Evolutionary conservation across 92 coral and sea anemone species (phyloP), one percentile per base, ranked within the genome.

Genomic region (Palythoa heliodiscus): DNA sequence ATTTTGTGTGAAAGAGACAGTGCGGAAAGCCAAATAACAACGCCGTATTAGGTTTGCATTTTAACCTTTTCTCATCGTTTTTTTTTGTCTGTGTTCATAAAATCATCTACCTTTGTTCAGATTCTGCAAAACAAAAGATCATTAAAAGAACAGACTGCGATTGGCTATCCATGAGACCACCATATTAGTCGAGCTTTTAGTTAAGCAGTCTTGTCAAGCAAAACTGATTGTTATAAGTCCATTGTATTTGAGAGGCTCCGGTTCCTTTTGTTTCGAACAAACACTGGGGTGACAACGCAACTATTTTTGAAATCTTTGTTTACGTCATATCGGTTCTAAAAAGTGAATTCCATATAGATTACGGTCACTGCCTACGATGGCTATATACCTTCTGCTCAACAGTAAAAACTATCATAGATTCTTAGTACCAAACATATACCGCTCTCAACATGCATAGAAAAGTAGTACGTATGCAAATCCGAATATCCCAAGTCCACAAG

Each of bases 71-170:
- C 84, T 80, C 23, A 64, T 66, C 84, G 12, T 39, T 22, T 80
- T 60, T 47, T 80, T 80, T 80, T 80, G 74, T 80, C 66, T 80
- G 23, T 80, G 75, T 43, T 80, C 73, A 67, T 64, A 48, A 80
- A 80, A 47, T 66, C 43, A 11, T 52, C 11, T 67, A 15, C 70
- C 63, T 70, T 80, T 80, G 84, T 80, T 80, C 40, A 22, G 40
- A 64, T 14, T 39, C 60, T 24, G 74, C 43, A 50, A 63, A 80
- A 80, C 73, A 80, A 66, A 77, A 80, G 73, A 61, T 64, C 74
- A 43, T 80, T 66, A 47, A 3, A 47, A 23, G 5, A 19, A 64
- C 24, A 37, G 47, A 19, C 35, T 7, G 17, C 66, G 84, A 80
- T 80, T 80, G 84, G 84, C 43, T 29, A 2, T 20, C 14, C 47